Percentiles rank a stretch among this genome's conserved stretches.
Conservation (phyloP, 1,140 invertebrate species). For the Achroia grisella region DNA sequence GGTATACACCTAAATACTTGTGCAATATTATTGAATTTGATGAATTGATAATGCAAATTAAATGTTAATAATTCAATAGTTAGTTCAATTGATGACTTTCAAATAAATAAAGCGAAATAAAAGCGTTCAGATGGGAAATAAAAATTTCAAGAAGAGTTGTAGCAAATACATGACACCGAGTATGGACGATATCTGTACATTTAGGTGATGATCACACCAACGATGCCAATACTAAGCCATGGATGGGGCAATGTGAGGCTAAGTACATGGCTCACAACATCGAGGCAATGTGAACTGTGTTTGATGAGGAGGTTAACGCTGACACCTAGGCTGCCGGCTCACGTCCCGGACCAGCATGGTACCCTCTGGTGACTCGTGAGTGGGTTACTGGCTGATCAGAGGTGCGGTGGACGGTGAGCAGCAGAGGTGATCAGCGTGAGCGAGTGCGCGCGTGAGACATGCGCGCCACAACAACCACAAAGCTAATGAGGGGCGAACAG, state of each 20-base stretch:
- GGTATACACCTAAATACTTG: slow-evolving; percentile 40
- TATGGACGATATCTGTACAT: slow-evolving; percentile 58
- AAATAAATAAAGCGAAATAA: slow-evolving; percentile 65
- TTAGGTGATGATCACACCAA: slow-evolving; percentile 60
- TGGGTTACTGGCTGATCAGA: neutral
- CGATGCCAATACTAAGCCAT: slow-evolving; percentile 66
- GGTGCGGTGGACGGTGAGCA: slow-evolving; percentile 27
- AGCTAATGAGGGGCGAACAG: slow-evolving; percentile 55
- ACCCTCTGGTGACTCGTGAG: neutral
- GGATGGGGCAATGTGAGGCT: slow-evolving; percentile 58
- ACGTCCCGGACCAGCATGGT: slow-evolving; percentile 25
- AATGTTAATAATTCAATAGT: slow-evolving; percentile 54
- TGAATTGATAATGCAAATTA: slow-evolving; percentile 47
- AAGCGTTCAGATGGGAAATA: slow-evolving; percentile 58
- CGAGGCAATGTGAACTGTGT: slow-evolving; percentile 54
- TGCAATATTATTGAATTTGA: slow-evolving; percentile 43
- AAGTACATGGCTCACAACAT: slow-evolving; percentile 62
- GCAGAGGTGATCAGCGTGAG: slow-evolving; percentile 42
- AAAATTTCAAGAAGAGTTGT: slow-evolving; percentile 58
- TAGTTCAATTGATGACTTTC: slow-evolving; percentile 51
- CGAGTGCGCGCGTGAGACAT: slow-evolving; percentile 54
- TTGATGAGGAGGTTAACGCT: slow-evolving; percentile 41
- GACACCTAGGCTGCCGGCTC: slow-evolving; percentile 45
- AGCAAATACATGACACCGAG: slow-evolving; percentile 41
- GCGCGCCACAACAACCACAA: slow-evolving; percentile 69